phyloP scores from a whole-genome alignment of 2,113 vertebrate species.

The Acinonyx jubatus region DNA sequence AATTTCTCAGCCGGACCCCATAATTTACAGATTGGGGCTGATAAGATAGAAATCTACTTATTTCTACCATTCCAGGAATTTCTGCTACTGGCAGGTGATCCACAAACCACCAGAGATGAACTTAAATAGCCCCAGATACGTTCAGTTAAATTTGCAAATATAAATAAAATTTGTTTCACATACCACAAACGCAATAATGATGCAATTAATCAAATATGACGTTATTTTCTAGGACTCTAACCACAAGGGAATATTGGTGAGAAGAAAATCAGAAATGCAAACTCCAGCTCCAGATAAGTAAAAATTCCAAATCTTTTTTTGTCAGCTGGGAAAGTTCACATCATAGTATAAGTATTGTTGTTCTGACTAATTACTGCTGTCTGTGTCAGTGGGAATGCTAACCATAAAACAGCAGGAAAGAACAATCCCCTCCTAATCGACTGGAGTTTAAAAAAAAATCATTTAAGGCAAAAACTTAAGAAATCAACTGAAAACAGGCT shows the following conservation, averaged over 20 bases:
- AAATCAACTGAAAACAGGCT: neutral
- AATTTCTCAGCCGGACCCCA: neutral
- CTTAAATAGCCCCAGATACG: neutral
- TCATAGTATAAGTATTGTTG: neutral
- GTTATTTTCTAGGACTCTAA: constrained; percentile 4
- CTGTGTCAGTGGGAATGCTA: neutral
- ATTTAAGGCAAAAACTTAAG: neutral
- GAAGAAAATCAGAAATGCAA: constrained; percentile 9
- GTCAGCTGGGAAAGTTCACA: constrained; percentile 8
- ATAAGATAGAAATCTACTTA: neutral
- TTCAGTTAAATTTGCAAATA: neutral
- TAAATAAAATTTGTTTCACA: neutral
- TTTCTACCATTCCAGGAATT: neutral
- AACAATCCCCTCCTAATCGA: neutral
- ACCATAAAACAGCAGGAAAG: neutral
- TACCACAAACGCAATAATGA: neutral
- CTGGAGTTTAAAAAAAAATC: neutral
- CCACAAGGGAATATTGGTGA: neutral
- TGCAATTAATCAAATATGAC: neutral
- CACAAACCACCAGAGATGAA: neutral
- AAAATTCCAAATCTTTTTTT: neutral
- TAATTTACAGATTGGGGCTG: neutral
- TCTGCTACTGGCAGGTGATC: neutral
- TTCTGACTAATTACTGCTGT: constrained; percentile 21
- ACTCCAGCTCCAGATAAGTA: neutral